A percentile compares a stretch with the other conserved stretches of the same genome.
phyloP scores from a whole-genome alignment of 2,113 vertebrate genomes.

The Lycaon pictus region DNA sequence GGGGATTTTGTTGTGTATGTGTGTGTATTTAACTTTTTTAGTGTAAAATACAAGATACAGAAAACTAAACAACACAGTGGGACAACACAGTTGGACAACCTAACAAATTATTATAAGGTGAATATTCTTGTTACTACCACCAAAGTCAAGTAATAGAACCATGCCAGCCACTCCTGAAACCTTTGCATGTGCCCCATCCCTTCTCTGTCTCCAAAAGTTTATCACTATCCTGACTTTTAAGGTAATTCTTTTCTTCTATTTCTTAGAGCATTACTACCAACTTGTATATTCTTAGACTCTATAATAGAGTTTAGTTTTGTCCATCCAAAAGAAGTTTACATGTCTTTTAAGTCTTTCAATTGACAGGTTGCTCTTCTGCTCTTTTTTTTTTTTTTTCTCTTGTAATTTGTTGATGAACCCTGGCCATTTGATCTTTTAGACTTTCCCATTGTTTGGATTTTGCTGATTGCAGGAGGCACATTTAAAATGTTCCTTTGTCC shows the following conservation, averaged over 20 bases:
- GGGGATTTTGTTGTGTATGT: background rate
- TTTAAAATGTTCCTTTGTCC: background rate
- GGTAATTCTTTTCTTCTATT: background rate
- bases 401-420: background rate
- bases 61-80: background rate
- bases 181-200: background rate
- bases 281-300: background rate
- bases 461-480: background rate
- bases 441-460: background rate
- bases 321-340: background rate
- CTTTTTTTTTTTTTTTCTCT: background rate
- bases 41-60: conserved; percentile 6
- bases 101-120: background rate
- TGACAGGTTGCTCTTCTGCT: background rate
- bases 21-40: background rate
- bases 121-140: background rate
- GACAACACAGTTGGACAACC: background rate
- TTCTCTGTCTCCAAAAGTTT: background rate
- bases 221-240: background rate
- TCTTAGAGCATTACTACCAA: background rate
- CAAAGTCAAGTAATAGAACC: background rate
- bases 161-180: background rate
- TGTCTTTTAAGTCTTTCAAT: background rate
- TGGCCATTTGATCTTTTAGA: background rate
- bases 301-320: background rate